Base-by-base conservation (phyloP, 1,140 invertebrate species). In the Leptinotarsa undecemlineata region DNA sequence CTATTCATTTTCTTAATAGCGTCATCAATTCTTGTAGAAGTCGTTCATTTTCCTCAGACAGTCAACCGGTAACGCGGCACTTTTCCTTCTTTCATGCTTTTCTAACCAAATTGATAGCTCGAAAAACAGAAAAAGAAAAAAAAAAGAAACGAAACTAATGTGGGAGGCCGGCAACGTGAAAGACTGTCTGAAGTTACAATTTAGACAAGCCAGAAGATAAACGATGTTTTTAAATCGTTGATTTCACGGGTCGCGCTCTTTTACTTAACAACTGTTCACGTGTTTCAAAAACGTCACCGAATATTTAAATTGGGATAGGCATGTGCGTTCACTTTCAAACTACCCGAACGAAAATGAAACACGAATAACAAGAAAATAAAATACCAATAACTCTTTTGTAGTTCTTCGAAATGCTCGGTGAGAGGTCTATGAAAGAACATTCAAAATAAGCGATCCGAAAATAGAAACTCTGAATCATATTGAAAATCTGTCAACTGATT, bases 171-270 rank as follows among this genome's bases (percentile, higher is more conserved):
- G 63, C 63, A 64, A 33, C 15, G 21, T 23, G 26, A 64, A 64
- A 64, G 63, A 64, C 17, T 64, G 63, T 64, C 26, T 64, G 63
- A 64, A 64, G 63, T 64, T 64, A 21, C 63, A 64, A 23, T 64
- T 33, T 33, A 64, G 63, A 64, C 63, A 64, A 64, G 21, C 26
- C 20, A 64, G 51, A 64, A 64, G 63, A 64, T 64, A 19, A 64
- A 64, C 63, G 63, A 64, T 64, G 63, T 64, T 64, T 64, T 64
- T 21, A 64, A 64, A 64, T 23, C 63, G 63, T 64, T 64, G 63
- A 64, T 64, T 64, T 64, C 26, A 64, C 63, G 63, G 63, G 26
- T 64, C 63, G 63, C 20, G 63, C 63, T 64, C 63, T 64, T 64
- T 33, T 23, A 64, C 17, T 64, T 64, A 64, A 64, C 63, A 64